phyloP scores from a whole-genome alignment of 2,113 vertebrate species.

The Tetraodon nigroviridis region DNA sequence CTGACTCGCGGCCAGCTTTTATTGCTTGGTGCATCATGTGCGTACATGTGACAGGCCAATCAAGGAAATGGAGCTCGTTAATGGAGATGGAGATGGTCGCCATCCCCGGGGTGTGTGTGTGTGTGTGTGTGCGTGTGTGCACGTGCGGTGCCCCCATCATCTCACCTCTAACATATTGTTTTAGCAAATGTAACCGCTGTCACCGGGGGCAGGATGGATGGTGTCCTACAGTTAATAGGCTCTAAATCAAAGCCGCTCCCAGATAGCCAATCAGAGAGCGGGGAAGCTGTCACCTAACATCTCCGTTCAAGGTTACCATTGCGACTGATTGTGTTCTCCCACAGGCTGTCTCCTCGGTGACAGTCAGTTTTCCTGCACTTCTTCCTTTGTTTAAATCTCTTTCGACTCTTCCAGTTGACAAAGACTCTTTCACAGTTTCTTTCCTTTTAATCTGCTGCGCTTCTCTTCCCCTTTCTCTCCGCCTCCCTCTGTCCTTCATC shows the following conservation, averaged over 20 bases:
- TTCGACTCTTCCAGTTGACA: constrained; percentile 6
- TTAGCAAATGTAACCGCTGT: constrained; percentile 55
- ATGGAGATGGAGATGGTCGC: constrained; percentile 63
- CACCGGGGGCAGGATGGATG: constrained; percentile 52
- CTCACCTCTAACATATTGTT: constrained; percentile 67
- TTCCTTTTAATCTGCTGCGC: constrained; percentile 29
- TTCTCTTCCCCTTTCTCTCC: constrained; percentile 23
- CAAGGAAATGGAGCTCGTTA: constrained; percentile 70
- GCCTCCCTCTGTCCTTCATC: constrained; percentile 5
- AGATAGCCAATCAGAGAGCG: constrained; percentile 37
- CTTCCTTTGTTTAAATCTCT: constrained; percentile 20
- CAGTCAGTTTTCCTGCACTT: constrained; percentile 7
- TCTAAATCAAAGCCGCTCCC: constrained; percentile 47
- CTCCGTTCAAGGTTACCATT: constrained; percentile 50
- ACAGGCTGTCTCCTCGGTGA: constrained; percentile 12
- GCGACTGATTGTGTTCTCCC: constrained; percentile 10
- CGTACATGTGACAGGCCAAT: constrained; percentile 66
- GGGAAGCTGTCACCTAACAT: constrained; percentile 32
- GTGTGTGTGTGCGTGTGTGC: background rate
- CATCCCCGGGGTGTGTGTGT: background rate
- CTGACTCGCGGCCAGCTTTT: constrained; percentile 37
- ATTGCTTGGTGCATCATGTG: constrained; percentile 42
- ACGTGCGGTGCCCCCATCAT: constrained; percentile 49
- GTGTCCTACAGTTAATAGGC: constrained; percentile 53
- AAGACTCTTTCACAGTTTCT: constrained; percentile 9